A percentile compares a stretch with the other conserved stretches of the same genome.
Evolutionary conservation across 1,140 invertebrate genomes (phyloP).

Genomic region (Drosophila bifasciata): DNA sequence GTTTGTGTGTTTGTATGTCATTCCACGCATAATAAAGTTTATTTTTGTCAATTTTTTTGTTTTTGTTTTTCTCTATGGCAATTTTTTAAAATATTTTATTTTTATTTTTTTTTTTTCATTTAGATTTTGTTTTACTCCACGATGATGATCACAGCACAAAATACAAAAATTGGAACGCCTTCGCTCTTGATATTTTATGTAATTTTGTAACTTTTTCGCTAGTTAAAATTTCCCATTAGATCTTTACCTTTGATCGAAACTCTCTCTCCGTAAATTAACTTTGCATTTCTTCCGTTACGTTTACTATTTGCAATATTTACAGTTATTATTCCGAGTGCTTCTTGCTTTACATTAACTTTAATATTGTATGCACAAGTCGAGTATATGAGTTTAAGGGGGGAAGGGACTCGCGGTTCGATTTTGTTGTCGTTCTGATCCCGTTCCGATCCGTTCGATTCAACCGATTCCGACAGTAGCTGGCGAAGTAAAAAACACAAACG

Average conservation of each 20-base stretch:
- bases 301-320: too few species aligned
- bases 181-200: conserved; percentile 34
- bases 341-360: too few species aligned
- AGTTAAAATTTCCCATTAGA: too few species aligned
- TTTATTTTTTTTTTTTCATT: conserved; percentile 27
- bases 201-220: conserved; percentile 37
- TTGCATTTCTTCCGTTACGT: conserved; percentile 11
- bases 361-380: too few species aligned
- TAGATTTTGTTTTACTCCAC: conserved; percentile 28
- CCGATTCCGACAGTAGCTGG: conserved; percentile 43
- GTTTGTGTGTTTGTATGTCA: conserved; percentile 43
- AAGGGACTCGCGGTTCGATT: conserved; percentile 3
- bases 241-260: conserved; percentile 19
- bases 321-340: too few species aligned
- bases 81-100: conserved; percentile 29
- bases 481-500: conserved; percentile 54
- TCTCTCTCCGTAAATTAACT: conserved; percentile 9
- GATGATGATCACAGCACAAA: conserved; percentile 34
- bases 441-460: conserved; percentile 38
- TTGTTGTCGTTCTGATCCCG: conserved; percentile 18
- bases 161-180: conserved; percentile 39
- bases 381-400: too few species aligned
- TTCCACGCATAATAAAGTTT: conserved; percentile 76
- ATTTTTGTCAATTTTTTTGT: conserved; percentile 73
- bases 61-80: conserved; percentile 41